Percentiles rank a stretch among this genome's conserved stretches.
Conservation (phyloP, 2,113 vertebrate genomes). For the Pontoporia blainvillei region DNA sequence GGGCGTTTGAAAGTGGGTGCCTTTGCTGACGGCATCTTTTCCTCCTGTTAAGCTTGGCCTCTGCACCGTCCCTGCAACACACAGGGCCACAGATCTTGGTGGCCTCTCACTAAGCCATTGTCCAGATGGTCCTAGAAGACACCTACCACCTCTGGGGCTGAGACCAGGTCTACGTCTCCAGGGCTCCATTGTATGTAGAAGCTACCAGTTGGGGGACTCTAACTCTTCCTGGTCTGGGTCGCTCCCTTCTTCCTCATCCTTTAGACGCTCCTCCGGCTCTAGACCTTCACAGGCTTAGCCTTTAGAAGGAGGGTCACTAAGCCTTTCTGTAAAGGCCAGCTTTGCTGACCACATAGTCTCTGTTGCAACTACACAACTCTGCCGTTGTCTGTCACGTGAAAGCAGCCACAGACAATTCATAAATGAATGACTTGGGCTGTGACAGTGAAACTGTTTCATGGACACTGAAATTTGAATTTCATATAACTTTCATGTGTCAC, state of each 20-base stretch:
- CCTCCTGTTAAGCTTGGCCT: not conserved
- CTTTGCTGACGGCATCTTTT: not conserved
- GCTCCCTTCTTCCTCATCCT: not conserved
- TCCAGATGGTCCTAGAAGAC: not conserved
- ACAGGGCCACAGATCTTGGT: not conserved
- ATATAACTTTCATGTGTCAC: not conserved
- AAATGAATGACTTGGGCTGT: not conserved
- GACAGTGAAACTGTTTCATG: not conserved
- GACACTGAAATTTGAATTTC: not conserved
- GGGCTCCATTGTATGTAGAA: not conserved
- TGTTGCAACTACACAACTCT: not conserved
- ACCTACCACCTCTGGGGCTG: not conserved
- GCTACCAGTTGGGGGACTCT: not conserved
- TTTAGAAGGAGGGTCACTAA: not conserved
- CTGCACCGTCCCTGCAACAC: not conserved
- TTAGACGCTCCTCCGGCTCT: not conserved
- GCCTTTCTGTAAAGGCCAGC: not conserved
- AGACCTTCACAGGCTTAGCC: not conserved
- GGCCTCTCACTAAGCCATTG: not conserved
- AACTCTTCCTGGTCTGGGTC: not conserved
- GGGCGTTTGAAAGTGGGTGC: not conserved
- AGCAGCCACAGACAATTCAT: not conserved
- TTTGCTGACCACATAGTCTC: not conserved
- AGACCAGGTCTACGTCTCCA: not conserved
- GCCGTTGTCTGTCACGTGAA: not conserved